Percentiles rank a stretch among this genome's conserved stretches.
Evolutionary conservation across 2,888 invertebrate genomes (phyloP).

Genomic region (Microplitis manilae): DNA sequence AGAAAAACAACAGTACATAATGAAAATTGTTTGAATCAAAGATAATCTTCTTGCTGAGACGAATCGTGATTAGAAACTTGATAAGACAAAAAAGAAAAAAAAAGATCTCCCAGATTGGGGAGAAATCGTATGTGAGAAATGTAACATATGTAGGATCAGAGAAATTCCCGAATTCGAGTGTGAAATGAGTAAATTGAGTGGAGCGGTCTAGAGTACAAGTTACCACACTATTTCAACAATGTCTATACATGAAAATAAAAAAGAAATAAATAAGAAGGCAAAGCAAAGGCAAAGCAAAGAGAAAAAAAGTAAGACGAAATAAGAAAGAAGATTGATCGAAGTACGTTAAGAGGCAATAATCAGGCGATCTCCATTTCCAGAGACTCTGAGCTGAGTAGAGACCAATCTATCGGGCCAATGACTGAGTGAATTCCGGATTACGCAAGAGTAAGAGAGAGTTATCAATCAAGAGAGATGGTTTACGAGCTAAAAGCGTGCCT

Average conservation of each 20-base stretch:
- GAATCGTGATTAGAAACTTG: too few species aligned
- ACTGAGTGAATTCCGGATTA: constrained; percentile 38
- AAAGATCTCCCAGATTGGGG: too few species aligned
- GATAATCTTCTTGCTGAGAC: too few species aligned
- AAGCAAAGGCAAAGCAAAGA: not conserved
- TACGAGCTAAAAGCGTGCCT: constrained; percentile 26
- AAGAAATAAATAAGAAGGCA: not conserved
- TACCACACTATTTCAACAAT: too few species aligned
- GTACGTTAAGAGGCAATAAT: constrained; percentile 38
- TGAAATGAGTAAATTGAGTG: too few species aligned
- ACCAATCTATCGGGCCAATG: constrained; percentile 35
- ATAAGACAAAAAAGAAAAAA: too few species aligned
- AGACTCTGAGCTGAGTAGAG: not conserved
- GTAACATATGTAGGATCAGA: too few species aligned
- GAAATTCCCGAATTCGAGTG: too few species aligned
- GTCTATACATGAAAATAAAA: not conserved
- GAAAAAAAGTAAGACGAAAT: not conserved
- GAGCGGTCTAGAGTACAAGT: too few species aligned
- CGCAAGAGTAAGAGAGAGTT: constrained; percentile 30
- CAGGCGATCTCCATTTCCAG: constrained; percentile 36
- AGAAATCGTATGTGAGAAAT: too few species aligned
- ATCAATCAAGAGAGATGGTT: constrained; percentile 37
- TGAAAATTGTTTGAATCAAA: too few species aligned
- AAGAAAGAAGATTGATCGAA: constrained; percentile 45
- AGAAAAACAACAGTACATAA: too few species aligned